Evolutionary conservation across 92 coral and sea anemone species (phyloP).

Genomic region (Plumapathes pennacea): DNA sequence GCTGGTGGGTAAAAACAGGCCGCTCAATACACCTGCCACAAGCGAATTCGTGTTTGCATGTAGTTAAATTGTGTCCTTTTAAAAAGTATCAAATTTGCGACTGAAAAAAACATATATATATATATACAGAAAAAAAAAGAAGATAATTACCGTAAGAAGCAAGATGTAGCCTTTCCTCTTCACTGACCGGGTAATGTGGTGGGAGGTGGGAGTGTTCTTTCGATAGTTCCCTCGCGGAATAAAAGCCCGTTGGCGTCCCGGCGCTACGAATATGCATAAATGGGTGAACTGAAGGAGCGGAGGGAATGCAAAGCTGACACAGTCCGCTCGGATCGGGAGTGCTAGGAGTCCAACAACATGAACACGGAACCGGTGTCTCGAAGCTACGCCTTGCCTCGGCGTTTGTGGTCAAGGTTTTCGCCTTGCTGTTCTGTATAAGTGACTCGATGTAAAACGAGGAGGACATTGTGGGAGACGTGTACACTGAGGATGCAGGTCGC

Average conservation of each 20-base stretch:
- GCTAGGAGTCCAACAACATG: conserved; percentile 96
- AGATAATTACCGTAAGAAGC: conserved; percentile 87
- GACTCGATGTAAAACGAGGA: conserved; percentile 98
- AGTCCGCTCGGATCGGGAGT: conserved; percentile 86
- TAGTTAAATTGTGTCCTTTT: conserved; percentile 8
- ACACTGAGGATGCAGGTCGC: conserved; percentile 27
- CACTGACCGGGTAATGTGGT: conserved; percentile 67
- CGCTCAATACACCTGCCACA: conserved; percentile 27
- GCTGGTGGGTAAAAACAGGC: background rate
- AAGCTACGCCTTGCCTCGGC: conserved; percentile 69
- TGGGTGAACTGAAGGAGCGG: conserved; percentile 73
- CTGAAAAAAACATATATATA: background rate
- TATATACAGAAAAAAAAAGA: conserved; percentile 11
- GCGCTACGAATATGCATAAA: conserved; percentile 92
- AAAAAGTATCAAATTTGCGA: conserved; percentile 11
- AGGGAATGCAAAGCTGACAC: conserved; percentile 93
- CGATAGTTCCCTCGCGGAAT: conserved; percentile 67
- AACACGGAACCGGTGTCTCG: conserved; percentile 86
- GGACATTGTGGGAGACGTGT: conserved; percentile 58
- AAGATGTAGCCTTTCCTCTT: conserved; percentile 76
- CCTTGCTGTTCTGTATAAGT: conserved; percentile 82
- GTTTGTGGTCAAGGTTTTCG: conserved; percentile 63
- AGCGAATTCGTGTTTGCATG: conserved; percentile 14
- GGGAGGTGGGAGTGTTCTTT: conserved; percentile 81
- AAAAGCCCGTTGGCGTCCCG: conserved; percentile 69